Evolutionary conservation across 2,113 vertebrate genomes (phyloP), one percentile per base, ranked within the genome.

Genomic region (Gracilinanus agilis): DNA sequence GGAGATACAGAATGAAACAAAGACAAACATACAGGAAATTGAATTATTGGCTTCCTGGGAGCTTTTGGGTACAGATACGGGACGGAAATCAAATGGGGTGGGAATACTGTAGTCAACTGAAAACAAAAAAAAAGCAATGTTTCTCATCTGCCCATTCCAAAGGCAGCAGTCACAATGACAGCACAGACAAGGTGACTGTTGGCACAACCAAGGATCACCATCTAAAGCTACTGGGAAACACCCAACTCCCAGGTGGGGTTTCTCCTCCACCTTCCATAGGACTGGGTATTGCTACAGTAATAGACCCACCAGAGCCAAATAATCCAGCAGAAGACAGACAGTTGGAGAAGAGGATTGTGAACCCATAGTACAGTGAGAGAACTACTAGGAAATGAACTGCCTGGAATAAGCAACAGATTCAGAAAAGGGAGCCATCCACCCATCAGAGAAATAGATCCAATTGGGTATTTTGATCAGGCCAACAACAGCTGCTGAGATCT

Each of bases 1-100:
- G 91, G 91, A 97, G 94, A 96, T 53, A 54, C n/a, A 93, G 92
- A 93, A 83, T 49, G 92, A 97, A 88, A 94, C 92, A 93, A 96
- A 95, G 96, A 93, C 88, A 53, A n/a, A 92, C 1, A 12, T 24
- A 94, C 90, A 54, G 67, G 90, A 53, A 54, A 88, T 55, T 58
- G 94, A 95, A 89, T 90, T 93, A 34, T 0, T 83, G 93, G 94
- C 83, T 91, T 91, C 92, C 25, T 19, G 55, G 92, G 92, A 94
- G 56, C 90, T 90, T 91, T 90, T 88, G 44, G 34, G 11, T 83
- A 91, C 54, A 90, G 93, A 53, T 83, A 29, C 9, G 53, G 24
- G 44, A 94, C 53, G 92, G 53, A 88, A 27, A 21, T 92, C 34
- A 56, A 16, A 6, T 1, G 0, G 24, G 40, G 29, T 90, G n/a